These are phyloP conservation scores for Esox lucius DNA, from an alignment of 2,797 vertebrate species.

Conservation along the genomic window DNA sequence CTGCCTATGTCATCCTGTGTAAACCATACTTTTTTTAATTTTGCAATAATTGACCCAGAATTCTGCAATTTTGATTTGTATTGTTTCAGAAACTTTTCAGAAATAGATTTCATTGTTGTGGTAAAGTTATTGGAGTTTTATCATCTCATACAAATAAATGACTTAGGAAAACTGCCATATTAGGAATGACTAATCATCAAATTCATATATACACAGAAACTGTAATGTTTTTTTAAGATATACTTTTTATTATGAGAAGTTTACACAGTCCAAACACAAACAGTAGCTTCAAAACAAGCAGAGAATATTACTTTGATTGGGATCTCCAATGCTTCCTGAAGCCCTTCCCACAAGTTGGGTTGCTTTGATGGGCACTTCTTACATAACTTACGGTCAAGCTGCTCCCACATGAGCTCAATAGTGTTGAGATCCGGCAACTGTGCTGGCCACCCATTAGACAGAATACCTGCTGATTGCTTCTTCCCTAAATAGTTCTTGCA, in stretches of 20 bases:
- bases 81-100: background rate
- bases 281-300: too few relatives aligned
- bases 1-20: constrained; percentile 10
- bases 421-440: too few relatives aligned
- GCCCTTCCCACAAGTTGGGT: too few relatives aligned
- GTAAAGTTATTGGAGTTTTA: background rate
- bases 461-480: too few relatives aligned
- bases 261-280: background rate
- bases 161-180: background rate
- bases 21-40: background rate
- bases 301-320: too few relatives aligned
- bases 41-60: background rate
- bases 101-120: background rate
- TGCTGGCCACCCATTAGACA: too few relatives aligned
- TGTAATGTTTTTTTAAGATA: background rate
- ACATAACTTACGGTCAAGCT: too few relatives aligned
- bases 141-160: background rate
- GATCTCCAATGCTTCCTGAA: too few relatives aligned
- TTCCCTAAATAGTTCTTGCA: too few relatives aligned
- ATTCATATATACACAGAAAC: background rate
- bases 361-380: too few relatives aligned
- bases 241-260: constrained; percentile 14
- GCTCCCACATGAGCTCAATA: too few relatives aligned
- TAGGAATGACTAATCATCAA: background rate
- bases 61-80: background rate